Percentiles rank a stretch among this genome's conserved stretches.
phyloP scores from a whole-genome alignment of 2,888 invertebrate species.

The Scaptomyza tumidula region DNA sequence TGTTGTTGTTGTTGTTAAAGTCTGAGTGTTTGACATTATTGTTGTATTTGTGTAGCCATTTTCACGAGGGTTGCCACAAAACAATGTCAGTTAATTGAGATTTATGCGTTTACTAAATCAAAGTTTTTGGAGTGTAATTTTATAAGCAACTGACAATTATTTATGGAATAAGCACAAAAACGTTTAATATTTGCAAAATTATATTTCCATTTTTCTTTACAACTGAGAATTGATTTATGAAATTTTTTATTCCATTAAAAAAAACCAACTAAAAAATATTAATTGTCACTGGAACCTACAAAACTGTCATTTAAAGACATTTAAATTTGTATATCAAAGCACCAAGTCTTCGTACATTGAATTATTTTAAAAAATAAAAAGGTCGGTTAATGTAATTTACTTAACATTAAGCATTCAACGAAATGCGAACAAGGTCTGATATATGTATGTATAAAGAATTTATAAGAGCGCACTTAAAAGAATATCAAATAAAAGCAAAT shows the following conservation, averaged over 20 bases:
- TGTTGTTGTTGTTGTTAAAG: constrained; percentile 13
- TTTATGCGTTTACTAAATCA: constrained; percentile 26
- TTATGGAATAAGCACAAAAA: background rate
- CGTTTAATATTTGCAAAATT: no score
- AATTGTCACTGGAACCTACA: no score
- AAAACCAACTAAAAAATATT: no score
- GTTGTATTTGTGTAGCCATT: constrained; percentile 28
- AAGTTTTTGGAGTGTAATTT: constrained; percentile 5
- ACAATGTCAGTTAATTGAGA: constrained; percentile 42
- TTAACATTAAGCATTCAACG: constrained; percentile 21
- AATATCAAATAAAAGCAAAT: constrained; percentile 26
- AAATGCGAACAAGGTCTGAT: constrained; percentile 12
- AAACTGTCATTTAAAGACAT: no score
- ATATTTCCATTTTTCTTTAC: no score
- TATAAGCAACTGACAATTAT: background rate
- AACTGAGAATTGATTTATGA: no score
- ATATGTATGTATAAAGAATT: background rate
- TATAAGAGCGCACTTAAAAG: constrained; percentile 11
- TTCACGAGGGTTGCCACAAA: constrained; percentile 22
- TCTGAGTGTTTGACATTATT: constrained; percentile 39
- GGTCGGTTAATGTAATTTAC: constrained; percentile 23
- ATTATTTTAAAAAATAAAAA: constrained; percentile 4
- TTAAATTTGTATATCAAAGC: background rate
- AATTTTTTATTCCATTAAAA: no score
- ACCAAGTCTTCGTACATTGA: background rate